Conservation (phyloP, 2,888 invertebrate species). For the Diplazon laetatorius region DNA sequence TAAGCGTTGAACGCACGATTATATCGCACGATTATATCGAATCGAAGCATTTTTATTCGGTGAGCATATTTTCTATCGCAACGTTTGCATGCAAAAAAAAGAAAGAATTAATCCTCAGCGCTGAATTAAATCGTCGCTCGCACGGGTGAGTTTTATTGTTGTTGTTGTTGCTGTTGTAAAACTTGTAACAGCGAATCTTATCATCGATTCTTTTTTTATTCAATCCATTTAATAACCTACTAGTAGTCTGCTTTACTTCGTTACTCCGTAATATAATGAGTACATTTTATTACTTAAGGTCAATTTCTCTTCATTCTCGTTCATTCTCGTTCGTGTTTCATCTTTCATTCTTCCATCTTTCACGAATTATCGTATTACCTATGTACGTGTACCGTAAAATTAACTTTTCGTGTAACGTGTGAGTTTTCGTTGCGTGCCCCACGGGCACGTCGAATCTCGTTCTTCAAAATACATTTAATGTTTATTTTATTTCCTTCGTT, state of each 20-base stretch:
- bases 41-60: slow-evolving; percentile 10
- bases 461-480: slow-evolving; percentile 77
- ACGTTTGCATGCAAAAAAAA: not conserved
- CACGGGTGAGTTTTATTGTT: not conserved
- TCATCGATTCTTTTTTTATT: slow-evolving; percentile 25
- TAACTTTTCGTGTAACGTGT: slow-evolving; percentile 32
- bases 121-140: slow-evolving; percentile 26
- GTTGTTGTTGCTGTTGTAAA: not conserved
- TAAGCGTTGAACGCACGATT: too few species aligned
- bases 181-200: slow-evolving; percentile 4
- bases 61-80: slow-evolving; percentile 8
- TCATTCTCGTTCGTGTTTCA: slow-evolving; percentile 24
- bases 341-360: slow-evolving; percentile 23
- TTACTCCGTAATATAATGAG: slow-evolving; percentile 56
- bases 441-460: slow-evolving; percentile 76
- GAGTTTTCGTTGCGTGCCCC: slow-evolving; percentile 72
- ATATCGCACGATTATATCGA: not conserved
- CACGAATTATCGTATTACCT: slow-evolving; percentile 19
- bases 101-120: slow-evolving; percentile 21
- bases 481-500: slow-evolving; percentile 42
- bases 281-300: slow-evolving; percentile 58
- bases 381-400: slow-evolving; percentile 23
- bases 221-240: slow-evolving; percentile 38
- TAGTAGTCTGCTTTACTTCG: slow-evolving; percentile 51
- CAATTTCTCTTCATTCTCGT: slow-evolving; percentile 38